Base-by-base conservation (phyloP, 2,797 vertebrate species). In the Thripadectes ignobilis region DNA sequence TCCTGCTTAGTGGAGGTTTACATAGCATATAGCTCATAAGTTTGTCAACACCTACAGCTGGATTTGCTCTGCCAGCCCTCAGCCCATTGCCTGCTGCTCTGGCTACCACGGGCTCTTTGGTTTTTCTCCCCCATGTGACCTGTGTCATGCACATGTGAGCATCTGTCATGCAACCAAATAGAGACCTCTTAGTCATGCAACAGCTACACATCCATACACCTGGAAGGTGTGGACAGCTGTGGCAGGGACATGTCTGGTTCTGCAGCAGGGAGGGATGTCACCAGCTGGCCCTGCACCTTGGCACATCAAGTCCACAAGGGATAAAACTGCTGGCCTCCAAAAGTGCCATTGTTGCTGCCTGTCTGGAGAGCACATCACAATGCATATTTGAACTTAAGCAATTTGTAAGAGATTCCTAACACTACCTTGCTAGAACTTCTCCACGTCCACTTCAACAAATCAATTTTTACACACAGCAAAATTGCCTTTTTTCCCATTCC, bases 11-110 rank as follows among this genome's bases (percentile, higher is more conserved):
- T 61, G 61, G 39, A 77, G 6, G 12, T 72, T 81, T 65, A 72
- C 15, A 38, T 15, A 75, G 36, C 0, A 0, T 49, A 36, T 2
- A 57, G 22, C 18, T 45, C 17, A 9, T 14, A 62, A 69, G 16
- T 10, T 45, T 24, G 34, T 43, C 41, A 38, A 9, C 43, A 43
- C 7, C 59, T 43, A n/a, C 4, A 36, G 7, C 19, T 24, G 52
- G 27, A 23, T 4, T 38, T 34, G n/a, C 9, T 30, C 51, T 74
- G 48, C 3, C 80, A 88, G 73, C 36, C 34, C 67, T 26, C 0
- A 0, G 67, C 21, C 36, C 29, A 1, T 74, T 80, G 16, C 32
- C 66, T 71, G 13, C 39, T 83, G n/a, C 57, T 57, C 66, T 34
- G 62, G 38, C 36, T 89, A 10, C 54, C 29, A 41, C 45, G 10